A percentile compares a stretch with the other conserved stretches of the same genome.
Conservation (phyloP, 1,140 invertebrate genomes). For the Mya arenaria region DNA sequence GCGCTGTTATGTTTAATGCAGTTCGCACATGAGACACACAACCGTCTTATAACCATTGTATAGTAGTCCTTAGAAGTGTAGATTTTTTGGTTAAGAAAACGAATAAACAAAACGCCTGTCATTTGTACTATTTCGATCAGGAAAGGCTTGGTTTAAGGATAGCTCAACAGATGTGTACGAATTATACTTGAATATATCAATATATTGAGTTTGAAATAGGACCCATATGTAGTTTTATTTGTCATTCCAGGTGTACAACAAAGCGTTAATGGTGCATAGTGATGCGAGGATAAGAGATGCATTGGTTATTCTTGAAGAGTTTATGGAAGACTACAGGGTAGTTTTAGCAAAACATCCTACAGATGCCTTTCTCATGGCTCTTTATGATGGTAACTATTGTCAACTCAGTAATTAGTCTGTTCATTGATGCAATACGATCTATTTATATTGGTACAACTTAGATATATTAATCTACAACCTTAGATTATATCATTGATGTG, state of each 20-base stretch:
- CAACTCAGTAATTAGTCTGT: too few species aligned
- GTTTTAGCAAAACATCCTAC: neutral
- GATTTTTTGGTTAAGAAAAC: neutral
- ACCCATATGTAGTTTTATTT: too few species aligned
- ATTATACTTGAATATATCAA: too few species aligned
- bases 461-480: too few species aligned
- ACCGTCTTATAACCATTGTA: too few species aligned
- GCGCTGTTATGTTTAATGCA: too few species aligned
- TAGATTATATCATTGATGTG: too few species aligned
- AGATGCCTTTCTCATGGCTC: constrained; percentile 3
- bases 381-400: constrained; percentile 39
- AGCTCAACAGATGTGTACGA: constrained; percentile 46
- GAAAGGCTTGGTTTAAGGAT: neutral
- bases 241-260: constrained; percentile 67
- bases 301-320: constrained; percentile 61
- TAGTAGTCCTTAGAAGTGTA: too few species aligned
- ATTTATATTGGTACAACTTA: too few species aligned
- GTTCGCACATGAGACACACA: too few species aligned
- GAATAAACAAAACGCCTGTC: neutral
- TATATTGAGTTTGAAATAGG: too few species aligned
- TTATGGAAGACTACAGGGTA: constrained; percentile 21
- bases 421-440: too few species aligned
- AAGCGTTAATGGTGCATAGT: constrained; percentile 67
- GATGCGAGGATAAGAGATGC: constrained; percentile 67
- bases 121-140: neutral